phyloP scores from a whole-genome alignment of 1,140 invertebrate genomes.

The Subanguina moxae region DNA sequence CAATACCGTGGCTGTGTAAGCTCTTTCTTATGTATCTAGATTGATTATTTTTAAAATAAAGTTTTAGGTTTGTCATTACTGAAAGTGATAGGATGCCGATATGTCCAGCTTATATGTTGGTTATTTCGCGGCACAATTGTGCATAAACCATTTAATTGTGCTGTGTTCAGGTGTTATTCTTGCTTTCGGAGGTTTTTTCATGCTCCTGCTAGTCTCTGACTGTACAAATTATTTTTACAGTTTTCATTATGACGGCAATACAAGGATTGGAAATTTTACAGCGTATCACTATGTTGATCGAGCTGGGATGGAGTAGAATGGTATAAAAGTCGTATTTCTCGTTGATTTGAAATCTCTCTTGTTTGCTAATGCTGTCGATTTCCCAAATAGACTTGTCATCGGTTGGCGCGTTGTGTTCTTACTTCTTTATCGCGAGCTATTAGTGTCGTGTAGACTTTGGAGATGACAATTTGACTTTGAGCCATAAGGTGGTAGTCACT shows the following conservation, averaged over 20 bases:
- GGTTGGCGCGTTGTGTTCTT: no score
- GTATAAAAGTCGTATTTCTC: not conserved
- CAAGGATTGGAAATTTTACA: constrained; percentile 44
- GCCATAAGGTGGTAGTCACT: no score
- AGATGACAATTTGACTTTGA: no score
- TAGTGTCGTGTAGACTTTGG: no score
- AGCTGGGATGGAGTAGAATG: constrained; percentile 39
- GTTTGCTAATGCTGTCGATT: no score
- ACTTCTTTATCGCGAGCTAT: no score
- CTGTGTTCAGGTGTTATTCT: constrained; percentile 18
- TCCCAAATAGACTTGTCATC: no score
- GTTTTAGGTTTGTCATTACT: constrained; percentile 49
- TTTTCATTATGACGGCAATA: constrained; percentile 46
- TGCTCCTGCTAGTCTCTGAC: no score
- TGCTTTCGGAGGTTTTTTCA: constrained; percentile 32
- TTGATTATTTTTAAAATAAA: constrained; percentile 5
- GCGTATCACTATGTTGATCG: constrained; percentile 51
- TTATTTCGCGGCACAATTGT: no score
- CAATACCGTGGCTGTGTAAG: constrained; percentile 41
- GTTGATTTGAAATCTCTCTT: no score
- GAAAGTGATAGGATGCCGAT: constrained; percentile 53
- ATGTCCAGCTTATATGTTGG: constrained; percentile 39
- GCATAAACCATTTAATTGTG: no score
- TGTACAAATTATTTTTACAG: not conserved
- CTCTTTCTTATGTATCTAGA: not conserved